Base-by-base conservation (phyloP, 2,888 invertebrate species). In the Drosophila yooni region DNA sequence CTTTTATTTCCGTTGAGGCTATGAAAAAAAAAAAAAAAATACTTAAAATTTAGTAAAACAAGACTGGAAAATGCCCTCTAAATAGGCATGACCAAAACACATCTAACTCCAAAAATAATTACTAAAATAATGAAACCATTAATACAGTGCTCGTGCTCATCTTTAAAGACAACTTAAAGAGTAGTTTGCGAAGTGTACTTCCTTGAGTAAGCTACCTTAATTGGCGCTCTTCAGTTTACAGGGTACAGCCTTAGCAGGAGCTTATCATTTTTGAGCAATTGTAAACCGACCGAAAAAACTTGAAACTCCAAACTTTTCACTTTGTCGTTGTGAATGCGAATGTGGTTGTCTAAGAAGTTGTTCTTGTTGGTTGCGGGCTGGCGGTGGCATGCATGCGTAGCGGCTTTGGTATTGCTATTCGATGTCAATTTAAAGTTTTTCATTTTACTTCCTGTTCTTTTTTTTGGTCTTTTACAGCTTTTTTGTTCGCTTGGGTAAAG, bases 341-440 rank as follows among this genome's bases (percentile, higher is more conserved):
- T 76, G 74, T 68, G 74, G 78, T 60, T 63, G 10, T 43, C n/a
- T 33, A 38, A 53, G 31, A 29, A 53, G 29, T 60, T 43, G 59
- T 46, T 68, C 38, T 29, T 59, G 66, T 6, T 64, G 13, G 54
- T 38, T 57, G 13, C 31, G 56, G 7, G 36, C 15, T 46, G 70
- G 8, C 31, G 64, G 50, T 54, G 58, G 53, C 53, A 25, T 57
- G 59, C 63, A 70, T 85, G 74, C 76, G 67, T 66, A 73, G 73
- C 74, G 61, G 64, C 71, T 72, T 83, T 73, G 57, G 69, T 67
- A 76, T 74, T 83, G 89, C 82, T 74, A 85, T 89, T 86, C 83
- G 89, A 84, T 88, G 85, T 89, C 85, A 89, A 86, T 86, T 86
- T 86, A 89, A 86, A 89, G 90, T 89, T 85, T 76, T 70, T 70